These are phyloP conservation scores for Coracopsis vasa DNA, from an alignment of 2,113 vertebrate genomes.

Conservation along the genomic window DNA sequence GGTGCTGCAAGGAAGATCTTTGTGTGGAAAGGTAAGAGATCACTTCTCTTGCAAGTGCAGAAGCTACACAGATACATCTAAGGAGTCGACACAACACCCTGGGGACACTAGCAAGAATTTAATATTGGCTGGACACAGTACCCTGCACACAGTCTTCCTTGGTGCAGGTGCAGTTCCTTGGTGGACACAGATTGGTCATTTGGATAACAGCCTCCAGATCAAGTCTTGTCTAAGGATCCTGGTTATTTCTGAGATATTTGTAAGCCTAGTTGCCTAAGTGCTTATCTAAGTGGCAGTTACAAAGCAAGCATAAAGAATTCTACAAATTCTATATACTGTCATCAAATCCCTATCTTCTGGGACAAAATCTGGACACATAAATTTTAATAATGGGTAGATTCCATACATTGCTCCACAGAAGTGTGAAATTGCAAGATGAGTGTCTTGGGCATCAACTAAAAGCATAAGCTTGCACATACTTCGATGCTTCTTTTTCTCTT, in stretches of 20 bases:
- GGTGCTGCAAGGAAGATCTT: conserved; percentile 86
- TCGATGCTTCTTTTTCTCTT: not conserved
- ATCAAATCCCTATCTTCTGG: not conserved
- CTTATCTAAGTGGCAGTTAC: not conserved
- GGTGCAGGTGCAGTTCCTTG: rapidly evolving
- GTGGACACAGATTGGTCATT: not conserved
- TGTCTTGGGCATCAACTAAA: not conserved
- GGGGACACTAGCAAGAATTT: not conserved
- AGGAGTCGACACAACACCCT: not conserved
- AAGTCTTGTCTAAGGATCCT: not conserved
- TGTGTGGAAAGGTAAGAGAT: conserved; percentile 89
- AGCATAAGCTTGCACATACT: not conserved
- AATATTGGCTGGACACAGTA: not conserved
- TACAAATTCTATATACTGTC: not conserved
- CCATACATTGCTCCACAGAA: not conserved
- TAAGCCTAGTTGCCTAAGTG: not conserved
- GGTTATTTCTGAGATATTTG: not conserved
- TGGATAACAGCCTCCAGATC: not conserved
- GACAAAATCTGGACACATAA: not conserved
- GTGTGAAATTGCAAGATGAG: not conserved
- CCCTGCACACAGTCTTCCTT: not conserved
- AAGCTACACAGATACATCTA: not conserved
- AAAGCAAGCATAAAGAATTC: not conserved
- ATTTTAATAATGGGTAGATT: not conserved
- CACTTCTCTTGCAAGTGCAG: not conserved